phyloP scores from a whole-genome alignment of 2,888 invertebrate species.

The Cataglyphis albicans region DNA sequence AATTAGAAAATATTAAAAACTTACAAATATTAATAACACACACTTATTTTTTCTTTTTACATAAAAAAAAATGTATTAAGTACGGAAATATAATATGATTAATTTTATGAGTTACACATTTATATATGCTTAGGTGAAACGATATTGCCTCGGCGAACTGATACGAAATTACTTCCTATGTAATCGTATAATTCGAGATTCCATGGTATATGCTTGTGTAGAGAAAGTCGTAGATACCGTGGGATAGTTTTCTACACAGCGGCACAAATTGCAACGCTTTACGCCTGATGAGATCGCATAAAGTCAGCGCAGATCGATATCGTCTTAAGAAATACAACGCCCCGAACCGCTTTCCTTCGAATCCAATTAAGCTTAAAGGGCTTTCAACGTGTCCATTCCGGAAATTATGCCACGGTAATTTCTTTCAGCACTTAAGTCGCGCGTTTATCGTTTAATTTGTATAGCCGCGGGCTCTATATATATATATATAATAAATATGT shows the following conservation, averaged over 20 bases:
- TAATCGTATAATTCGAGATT: conserved; percentile 39
- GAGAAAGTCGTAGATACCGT: conserved; percentile 32
- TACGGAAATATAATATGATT: background rate
- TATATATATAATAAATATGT: background rate
- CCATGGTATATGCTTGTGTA: background rate
- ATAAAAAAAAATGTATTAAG: background rate
- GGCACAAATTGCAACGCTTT: conserved; percentile 59
- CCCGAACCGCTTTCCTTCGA: conserved; percentile 52
- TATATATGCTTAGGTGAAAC: background rate
- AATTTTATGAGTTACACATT: background rate
- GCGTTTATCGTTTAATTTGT: conserved; percentile 55
- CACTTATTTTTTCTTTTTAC: background rate
- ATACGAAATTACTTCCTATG: background rate
- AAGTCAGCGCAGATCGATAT: conserved; percentile 60
- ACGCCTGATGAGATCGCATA: conserved; percentile 60
- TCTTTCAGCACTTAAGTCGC: conserved; percentile 47
- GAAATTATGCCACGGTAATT: conserved; percentile 64
- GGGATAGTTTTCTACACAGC: conserved; percentile 47
- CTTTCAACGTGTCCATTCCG: conserved; percentile 60
- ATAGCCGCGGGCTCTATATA: background rate
- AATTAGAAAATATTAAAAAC: background rate
- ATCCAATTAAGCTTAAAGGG: conserved; percentile 71
- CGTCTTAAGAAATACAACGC: conserved; percentile 55
- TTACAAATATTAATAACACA: background rate
- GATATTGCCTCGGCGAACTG: background rate